Percentiles rank a stretch among this genome's conserved stretches.
Conservation (phyloP, 2,888 invertebrate genomes). For the Cryptocephalus moraei region DNA sequence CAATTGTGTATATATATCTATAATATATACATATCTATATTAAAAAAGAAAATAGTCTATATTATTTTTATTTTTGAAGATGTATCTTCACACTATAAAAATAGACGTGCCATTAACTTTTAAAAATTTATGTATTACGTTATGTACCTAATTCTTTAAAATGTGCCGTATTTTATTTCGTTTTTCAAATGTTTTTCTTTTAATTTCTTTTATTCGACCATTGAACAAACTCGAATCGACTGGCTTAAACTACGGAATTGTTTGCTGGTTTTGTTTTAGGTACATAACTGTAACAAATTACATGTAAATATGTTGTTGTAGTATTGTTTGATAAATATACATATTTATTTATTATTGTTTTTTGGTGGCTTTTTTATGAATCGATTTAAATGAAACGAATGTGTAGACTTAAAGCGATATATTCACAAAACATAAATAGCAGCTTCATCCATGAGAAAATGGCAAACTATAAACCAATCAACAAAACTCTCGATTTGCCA, state of each 20-base stretch:
- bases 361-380: too few species aligned
- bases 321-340: conserved; percentile 31
- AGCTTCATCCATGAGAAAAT: too few species aligned
- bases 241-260: not conserved
- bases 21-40: conserved; percentile 5
- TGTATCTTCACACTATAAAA: conserved; percentile 23
- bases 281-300: conserved; percentile 9
- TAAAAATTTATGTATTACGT: conserved; percentile 11
- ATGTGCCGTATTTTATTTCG: not conserved
- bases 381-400: too few species aligned
- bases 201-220: too few species aligned
- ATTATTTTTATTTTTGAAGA: conserved; percentile 20
- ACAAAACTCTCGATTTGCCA: too few species aligned
- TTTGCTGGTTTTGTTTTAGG: conserved; percentile 1
- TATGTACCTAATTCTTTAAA: not conserved
- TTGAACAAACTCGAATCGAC: too few species aligned
- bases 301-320: conserved; percentile 27
- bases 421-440: too few species aligned
- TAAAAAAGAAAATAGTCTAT: too few species aligned
- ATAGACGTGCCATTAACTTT: conserved; percentile 32
- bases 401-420: too few species aligned
- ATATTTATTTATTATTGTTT: conserved; percentile 28
- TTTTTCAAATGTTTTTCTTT: not conserved
- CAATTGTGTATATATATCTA: conserved; percentile 19
- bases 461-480: too few species aligned